phyloP scores from a whole-genome alignment of 2,888 invertebrate genomes.

The Callinectes sapidus region DNA sequence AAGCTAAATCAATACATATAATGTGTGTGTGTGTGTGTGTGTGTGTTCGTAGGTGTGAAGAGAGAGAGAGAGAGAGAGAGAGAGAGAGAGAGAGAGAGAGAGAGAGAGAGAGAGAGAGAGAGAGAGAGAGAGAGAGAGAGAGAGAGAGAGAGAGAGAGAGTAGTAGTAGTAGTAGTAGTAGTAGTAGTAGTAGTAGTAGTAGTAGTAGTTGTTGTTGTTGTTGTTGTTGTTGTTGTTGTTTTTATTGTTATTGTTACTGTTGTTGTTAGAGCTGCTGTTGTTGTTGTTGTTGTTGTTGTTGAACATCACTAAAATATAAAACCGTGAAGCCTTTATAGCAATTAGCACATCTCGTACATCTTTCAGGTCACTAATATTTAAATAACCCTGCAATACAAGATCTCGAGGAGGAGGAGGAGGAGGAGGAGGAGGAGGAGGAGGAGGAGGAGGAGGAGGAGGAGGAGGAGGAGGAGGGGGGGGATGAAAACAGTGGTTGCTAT shows the following conservation, averaged over 20 bases:
- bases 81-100: not conserved
- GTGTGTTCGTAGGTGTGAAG: too few relatives aligned
- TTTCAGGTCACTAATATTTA: not conserved
- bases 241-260: not conserved
- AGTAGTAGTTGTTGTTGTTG: conserved; percentile 23
- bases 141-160: not conserved
- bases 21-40: not conserved
- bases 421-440: not conserved
- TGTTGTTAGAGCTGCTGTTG: conserved; percentile 16
- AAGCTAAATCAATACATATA: not conserved
- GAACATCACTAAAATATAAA: not conserved
- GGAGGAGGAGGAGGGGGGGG: not conserved
- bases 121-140: not conserved
- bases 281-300: not conserved
- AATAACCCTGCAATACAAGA: not conserved
- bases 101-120: not conserved
- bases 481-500: not conserved
- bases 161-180: conserved; percentile 28
- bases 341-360: not conserved
- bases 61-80: conserved; percentile 1
- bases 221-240: not conserved
- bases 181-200: conserved; percentile 38
- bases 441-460: not conserved
- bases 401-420: not conserved
- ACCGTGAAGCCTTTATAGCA: not conserved